Evolutionary conservation across 2,797 vertebrate genomes (phyloP).

Genomic region (Cercopithecus petaurista): DNA sequence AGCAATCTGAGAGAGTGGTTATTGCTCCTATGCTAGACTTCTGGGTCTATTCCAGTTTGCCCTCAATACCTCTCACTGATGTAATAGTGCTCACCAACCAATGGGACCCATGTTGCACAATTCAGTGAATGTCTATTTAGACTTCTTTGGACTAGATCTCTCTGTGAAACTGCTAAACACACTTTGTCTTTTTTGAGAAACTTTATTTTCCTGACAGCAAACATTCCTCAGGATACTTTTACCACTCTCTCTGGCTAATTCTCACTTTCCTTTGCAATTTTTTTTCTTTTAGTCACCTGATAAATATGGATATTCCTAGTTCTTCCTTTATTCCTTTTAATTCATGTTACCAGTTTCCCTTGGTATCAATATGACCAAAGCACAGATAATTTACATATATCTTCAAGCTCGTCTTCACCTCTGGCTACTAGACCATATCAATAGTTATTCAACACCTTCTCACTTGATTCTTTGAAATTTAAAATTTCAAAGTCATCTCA

Average conservation of each 20-base stretch:
- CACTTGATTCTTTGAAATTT: not conserved
- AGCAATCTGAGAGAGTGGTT: not conserved
- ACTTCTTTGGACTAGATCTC: not conserved
- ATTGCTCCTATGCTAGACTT: no score
- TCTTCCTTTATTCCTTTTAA: not conserved
- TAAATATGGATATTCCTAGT: not conserved
- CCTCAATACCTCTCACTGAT: not conserved
- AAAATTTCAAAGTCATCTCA: not conserved
- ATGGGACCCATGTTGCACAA: not conserved
- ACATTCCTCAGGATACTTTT: not conserved
- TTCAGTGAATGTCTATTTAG: not conserved
- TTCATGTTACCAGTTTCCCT: not conserved
- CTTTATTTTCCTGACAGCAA: not conserved
- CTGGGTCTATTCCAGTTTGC: not conserved
- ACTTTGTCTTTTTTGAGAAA: not conserved
- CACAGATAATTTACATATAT: not conserved
- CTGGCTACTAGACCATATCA: not conserved
- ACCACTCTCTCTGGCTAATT: not conserved
- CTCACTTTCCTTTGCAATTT: not conserved
- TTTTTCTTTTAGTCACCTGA: not conserved
- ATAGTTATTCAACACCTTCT: not conserved
- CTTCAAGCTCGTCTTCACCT: not conserved
- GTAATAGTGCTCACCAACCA: not conserved
- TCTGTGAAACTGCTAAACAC: not conserved
- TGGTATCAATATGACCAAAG: not conserved